Conservation (phyloP, 2,888 invertebrate genomes). For the Melangyna quadrimaculata region DNA sequence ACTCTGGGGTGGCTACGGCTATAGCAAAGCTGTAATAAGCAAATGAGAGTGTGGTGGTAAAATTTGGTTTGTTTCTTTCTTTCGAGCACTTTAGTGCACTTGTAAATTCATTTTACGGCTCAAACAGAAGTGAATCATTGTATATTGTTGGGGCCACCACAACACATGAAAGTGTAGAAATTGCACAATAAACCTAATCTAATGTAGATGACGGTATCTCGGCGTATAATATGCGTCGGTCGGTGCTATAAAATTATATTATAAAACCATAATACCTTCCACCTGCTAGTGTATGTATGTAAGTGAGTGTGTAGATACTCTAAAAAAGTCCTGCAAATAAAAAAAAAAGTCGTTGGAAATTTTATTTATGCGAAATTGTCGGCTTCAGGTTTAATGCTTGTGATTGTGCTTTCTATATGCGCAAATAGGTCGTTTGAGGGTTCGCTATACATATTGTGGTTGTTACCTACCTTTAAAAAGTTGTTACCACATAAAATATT, state of each 20-base stretch:
- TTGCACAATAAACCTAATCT: conserved; percentile 60
- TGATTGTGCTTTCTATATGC: conserved; percentile 42
- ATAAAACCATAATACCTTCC: conserved; percentile 43
- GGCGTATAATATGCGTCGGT: not conserved
- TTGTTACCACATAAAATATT: conserved; percentile 44
- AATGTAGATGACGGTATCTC: conserved; percentile 42
- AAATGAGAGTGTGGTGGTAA: not conserved
- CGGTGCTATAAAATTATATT: conserved; percentile 60
- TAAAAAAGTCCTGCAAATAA: not conserved
- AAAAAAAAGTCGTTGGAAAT: conserved; percentile 54
- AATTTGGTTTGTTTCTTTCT: conserved; percentile 16
- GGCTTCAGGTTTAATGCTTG: conserved; percentile 59
- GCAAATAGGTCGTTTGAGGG: conserved; percentile 51
- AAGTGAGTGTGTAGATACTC: not conserved
- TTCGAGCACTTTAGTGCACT: conserved; percentile 57
- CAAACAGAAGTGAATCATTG: conserved; percentile 46
- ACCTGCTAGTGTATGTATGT: not conserved
- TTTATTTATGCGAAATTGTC: conserved; percentile 70
- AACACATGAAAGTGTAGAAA: not conserved
- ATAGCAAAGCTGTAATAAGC: not conserved
- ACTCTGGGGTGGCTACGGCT: conserved; percentile 20
- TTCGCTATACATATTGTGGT: conserved; percentile 2
- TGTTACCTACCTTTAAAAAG: conserved; percentile 28
- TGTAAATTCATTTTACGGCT: conserved; percentile 62
- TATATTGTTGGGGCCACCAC: not conserved